Base-by-base conservation (phyloP, 1,140 invertebrate species). In the Drosophila ananassae region DNA sequence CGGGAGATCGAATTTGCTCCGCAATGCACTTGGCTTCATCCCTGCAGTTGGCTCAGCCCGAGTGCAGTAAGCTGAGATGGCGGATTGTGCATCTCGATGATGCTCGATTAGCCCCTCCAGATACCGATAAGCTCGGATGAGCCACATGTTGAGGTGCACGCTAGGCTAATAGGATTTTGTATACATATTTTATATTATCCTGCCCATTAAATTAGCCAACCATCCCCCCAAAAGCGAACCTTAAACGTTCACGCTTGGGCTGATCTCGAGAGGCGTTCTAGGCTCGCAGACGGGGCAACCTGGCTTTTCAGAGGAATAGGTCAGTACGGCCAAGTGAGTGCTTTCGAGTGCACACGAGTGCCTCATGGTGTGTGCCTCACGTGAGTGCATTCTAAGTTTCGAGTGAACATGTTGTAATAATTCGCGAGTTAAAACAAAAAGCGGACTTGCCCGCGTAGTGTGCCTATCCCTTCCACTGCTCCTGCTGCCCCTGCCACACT, bases 291-390 rank as follows among this genome's bases (percentile, higher is more conserved):
- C 77, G 71, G 64, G 61, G 59, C 72, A 74, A 82, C 79, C 75
- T 74, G 51, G 61, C 73, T 79, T 90, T 85, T 57, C 63, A 90
- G 81, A 85, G 85, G 89, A 90, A 90, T 90, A 90, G 89, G 89
- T 90, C 89, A 90, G 89, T 90, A 74, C 84, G 77, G 79, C 67
- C 60, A 67, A 67, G 59, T 60, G 63, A 82, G 79, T 68, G 71
- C 69, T 80, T 78, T 56, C 50, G 52, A 66, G 66, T 59, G 72
- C 39, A 28, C 25, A 30, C 55, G 67, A 67, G 64, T 67, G 62
- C 68, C 62, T 37, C 48, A 8, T 13, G 32, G 37, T 8, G 7
- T 8, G 9, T 9, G 21, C 47, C 46, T 12, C 46, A 21, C 9
- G 8, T 44, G 32, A 51, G 66, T 72, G 78, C 72, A 79, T 81